A percentile compares a stretch with the other conserved stretches of the same genome.
Conservation (phyloP, 2,888 invertebrate species). For the Druceiella hillmani region DNA sequence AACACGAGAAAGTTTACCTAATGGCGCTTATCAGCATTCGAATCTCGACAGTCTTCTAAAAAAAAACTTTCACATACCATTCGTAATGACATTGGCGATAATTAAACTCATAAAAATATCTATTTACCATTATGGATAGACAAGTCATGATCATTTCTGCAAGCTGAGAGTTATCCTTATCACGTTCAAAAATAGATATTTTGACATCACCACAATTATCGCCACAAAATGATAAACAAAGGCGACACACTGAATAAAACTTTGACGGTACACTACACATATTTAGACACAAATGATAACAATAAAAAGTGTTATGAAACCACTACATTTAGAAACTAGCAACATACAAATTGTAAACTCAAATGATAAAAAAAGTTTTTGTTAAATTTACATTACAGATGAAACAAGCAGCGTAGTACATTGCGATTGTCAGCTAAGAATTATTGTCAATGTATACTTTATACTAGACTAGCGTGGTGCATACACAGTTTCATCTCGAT, state of each 20-base stretch:
- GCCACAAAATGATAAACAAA: slow-evolving; percentile 80
- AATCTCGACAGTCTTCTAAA: slow-evolving; percentile 43
- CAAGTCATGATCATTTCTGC: slow-evolving; percentile 72
- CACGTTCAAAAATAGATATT: slow-evolving; percentile 72
- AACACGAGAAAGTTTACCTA: slow-evolving; percentile 56
- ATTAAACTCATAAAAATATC: slow-evolving; percentile 33
- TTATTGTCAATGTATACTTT: no score
- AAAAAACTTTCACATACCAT: slow-evolving; percentile 48
- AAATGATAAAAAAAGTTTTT: no score
- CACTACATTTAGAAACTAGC: no score
- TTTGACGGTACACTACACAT: slow-evolving; percentile 90
- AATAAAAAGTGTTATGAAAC: no score
- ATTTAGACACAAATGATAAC: no score
- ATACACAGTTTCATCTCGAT: no score
- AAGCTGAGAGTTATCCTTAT: slow-evolving; percentile 62
- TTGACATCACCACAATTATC: slow-evolving; percentile 67
- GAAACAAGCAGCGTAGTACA: no score
- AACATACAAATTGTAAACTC: no score
- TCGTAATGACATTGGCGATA: slow-evolving; percentile 21
- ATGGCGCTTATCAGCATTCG: slow-evolving; percentile 54
- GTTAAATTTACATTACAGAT: no score
- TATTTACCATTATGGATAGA: slow-evolving; percentile 72
- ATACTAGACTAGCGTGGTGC: no score
- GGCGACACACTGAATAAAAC: slow-evolving; percentile 90
- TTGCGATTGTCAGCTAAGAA: no score